A percentile compares a stretch with the other conserved stretches of the same genome.
Conservation (phyloP, 2,113 vertebrate species). For the Labeo rohita region DNA sequence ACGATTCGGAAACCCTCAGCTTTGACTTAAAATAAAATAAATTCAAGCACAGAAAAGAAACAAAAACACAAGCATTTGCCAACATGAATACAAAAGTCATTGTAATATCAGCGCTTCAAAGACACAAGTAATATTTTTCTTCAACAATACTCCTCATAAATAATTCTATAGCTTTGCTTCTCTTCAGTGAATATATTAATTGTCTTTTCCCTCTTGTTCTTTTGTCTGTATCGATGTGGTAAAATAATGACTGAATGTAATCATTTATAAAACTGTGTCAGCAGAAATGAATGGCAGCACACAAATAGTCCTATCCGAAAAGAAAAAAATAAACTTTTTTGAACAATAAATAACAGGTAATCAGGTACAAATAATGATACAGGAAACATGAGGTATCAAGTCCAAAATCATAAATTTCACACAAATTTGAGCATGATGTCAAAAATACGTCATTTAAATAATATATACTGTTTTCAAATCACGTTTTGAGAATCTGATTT, state of each 20-base stretch:
- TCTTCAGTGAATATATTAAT: conserved; percentile 72
- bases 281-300: neutral
- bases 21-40: conserved; percentile 61
- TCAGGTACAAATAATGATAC: neutral
- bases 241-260: neutral
- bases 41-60: neutral
- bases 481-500: neutral
- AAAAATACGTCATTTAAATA: neutral
- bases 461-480: neutral
- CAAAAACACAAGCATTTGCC: conserved; percentile 61
- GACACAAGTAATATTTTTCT: conserved; percentile 77
- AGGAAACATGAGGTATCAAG: neutral
- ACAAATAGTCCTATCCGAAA: neutral
- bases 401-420: neutral
- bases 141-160: conserved; percentile 71
- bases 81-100: conserved; percentile 74
- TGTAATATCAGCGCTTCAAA: conserved; percentile 69
- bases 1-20: conserved; percentile 70
- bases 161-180: conserved; percentile 73
- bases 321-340: neutral
- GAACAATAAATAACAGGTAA: neutral
- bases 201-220: conserved; percentile 56
- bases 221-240: neutral
- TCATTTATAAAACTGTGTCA: neutral
- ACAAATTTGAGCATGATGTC: neutral